These are phyloP conservation scores for Triops cancriformis DNA, from an alignment of 1,140 invertebrate genomes.

Conservation along the genomic window DNA sequence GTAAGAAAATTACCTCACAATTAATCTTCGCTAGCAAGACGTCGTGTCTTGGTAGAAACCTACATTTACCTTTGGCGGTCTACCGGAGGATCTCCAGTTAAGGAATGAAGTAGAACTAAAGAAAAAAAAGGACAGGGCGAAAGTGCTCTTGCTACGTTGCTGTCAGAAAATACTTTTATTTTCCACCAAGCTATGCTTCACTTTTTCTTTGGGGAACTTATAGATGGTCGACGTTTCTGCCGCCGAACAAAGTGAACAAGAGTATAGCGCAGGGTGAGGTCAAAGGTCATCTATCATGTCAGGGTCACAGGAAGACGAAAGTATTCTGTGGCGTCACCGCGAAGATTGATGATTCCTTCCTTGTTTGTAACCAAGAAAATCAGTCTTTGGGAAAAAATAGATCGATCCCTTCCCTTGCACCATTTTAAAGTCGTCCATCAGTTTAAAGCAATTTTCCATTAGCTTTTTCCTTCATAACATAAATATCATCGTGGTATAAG, in stretches of 20 bases:
- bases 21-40: not conserved
- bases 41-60: not conserved
- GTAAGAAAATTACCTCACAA: not conserved
- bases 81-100: not conserved
- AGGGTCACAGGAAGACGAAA: constrained; percentile 13
- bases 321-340: not conserved
- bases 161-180: not conserved
- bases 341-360: not conserved
- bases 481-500: too few relatives aligned
- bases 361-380: constrained; percentile 6
- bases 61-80: not conserved
- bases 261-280: not conserved
- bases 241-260: not conserved
- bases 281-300: constrained; percentile 3
- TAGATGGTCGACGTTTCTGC: not conserved
- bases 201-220: not conserved
- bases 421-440: constrained; percentile 10
- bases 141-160: not conserved
- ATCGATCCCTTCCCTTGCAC: not conserved
- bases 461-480: too few relatives aligned
- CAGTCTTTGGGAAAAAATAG: constrained; percentile 12
- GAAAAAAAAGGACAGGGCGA: not conserved
- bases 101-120: not conserved
- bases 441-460: not conserved
- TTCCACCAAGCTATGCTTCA: not conserved